Conservation (phyloP, 2,888 invertebrate genomes). For the Sturmia bella region DNA sequence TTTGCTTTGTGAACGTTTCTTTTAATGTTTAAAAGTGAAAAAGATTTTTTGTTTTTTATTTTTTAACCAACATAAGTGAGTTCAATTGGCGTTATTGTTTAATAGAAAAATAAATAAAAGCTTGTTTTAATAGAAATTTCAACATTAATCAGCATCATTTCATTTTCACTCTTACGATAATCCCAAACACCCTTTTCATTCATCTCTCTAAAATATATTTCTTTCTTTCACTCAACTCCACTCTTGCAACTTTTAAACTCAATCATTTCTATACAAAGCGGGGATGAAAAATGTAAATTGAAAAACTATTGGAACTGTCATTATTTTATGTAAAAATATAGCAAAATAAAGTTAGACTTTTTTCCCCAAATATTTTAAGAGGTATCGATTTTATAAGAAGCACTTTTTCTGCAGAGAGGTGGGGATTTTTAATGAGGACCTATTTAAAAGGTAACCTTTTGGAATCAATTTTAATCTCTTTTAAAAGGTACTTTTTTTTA, state of each 20-base stretch:
- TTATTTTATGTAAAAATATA: no score
- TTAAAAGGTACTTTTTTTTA: not conserved
- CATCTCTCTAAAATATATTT: conserved; percentile 17
- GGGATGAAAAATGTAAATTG: conserved; percentile 14
- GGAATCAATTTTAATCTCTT: no score
- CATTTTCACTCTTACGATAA: conserved; percentile 12
- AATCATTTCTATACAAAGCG: conserved; percentile 28
- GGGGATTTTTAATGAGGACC: no score
- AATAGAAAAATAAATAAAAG: conserved; percentile 8
- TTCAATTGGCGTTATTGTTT: conserved; percentile 67
- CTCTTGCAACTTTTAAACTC: conserved; percentile 22
- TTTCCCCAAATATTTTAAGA: no score
- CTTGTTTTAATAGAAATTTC: conserved; percentile 10
- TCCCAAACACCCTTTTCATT: not conserved
- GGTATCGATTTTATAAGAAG: no score
- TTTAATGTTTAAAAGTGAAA: conserved; percentile 42
- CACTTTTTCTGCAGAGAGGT: no score
- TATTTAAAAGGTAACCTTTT: no score
- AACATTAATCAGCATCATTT: conserved; percentile 37
- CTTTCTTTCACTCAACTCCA: conserved; percentile 8
- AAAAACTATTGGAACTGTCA: not conserved
- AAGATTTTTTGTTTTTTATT: conserved; percentile 25
- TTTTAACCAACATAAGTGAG: conserved; percentile 50
- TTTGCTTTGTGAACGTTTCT: conserved; percentile 31
- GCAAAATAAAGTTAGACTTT: no score